phyloP scores from a whole-genome alignment of 2,113 vertebrate species.

The Rhinichthys klamathensis region DNA sequence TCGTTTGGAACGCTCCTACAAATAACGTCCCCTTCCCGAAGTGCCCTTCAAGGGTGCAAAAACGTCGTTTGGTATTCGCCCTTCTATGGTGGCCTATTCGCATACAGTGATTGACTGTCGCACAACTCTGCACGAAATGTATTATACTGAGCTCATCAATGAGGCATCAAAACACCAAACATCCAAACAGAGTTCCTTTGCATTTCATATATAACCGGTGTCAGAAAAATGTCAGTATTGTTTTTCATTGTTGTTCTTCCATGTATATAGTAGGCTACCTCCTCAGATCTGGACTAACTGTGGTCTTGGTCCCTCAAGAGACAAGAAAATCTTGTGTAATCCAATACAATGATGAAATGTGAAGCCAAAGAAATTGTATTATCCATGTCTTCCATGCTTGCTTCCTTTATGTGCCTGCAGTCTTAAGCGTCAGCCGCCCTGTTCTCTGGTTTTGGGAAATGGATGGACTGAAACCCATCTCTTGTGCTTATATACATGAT shows the following conservation, averaged over 20 bases:
- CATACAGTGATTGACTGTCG: no score
- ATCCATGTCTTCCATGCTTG: neutral
- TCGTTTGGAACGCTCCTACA: no score
- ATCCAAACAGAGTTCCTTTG: neutral
- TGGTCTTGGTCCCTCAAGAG: neutral
- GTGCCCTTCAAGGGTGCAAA: no score
- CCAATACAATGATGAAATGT: neutral
- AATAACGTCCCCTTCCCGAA: no score
- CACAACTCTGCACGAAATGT: no score
- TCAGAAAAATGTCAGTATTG: neutral
- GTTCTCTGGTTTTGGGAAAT: conserved; percentile 9
- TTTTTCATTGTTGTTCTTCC: neutral
- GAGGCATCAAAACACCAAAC: neutral
- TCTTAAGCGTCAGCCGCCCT: neutral
- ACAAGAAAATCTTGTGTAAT: neutral
- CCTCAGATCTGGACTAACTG: neutral
- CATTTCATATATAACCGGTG: neutral
- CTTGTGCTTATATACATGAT: conserved; percentile 65
- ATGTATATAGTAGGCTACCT: neutral
- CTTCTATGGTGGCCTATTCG: no score
- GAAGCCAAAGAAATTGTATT: neutral
- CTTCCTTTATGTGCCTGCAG: neutral
- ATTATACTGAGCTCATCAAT: no score
- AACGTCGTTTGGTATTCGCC: no score
- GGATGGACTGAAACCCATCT: conserved; percentile 42